A percentile compares a stretch with the other conserved stretches of the same genome.
Evolutionary conservation across 2,888 invertebrate genomes (phyloP).

Genomic region (Parelbella ahira): DNA sequence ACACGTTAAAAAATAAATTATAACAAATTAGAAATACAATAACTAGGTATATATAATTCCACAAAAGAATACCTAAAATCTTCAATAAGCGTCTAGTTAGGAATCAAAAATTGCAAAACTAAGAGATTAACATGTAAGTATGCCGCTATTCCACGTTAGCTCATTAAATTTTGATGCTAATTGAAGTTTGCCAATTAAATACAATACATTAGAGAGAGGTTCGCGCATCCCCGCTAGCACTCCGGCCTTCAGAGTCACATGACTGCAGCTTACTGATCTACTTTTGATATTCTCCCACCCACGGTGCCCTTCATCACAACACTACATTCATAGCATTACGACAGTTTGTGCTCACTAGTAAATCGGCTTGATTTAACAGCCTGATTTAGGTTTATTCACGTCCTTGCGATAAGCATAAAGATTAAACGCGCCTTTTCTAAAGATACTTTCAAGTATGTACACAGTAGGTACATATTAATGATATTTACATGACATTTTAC

Average conservation of each 20-base stretch:
- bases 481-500: too few species aligned
- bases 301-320: conserved; percentile 43
- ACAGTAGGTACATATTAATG: too few species aligned
- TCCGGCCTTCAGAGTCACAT: conserved; percentile 58
- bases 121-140: conserved; percentile 14
- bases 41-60: too few species aligned
- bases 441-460: too few species aligned
- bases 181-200: conserved; percentile 27
- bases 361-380: too few species aligned
- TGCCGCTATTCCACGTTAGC: conserved; percentile 1
- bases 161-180: conserved; percentile 12
- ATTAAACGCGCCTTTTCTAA: too few species aligned
- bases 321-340: conserved; percentile 31
- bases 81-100: too few species aligned
- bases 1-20: too few species aligned
- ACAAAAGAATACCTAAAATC: too few species aligned
- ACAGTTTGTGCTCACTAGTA: conserved; percentile 21
- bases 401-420: conserved; percentile 2
- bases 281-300: conserved; percentile 45
- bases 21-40: too few species aligned
- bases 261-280: conserved; percentile 58
- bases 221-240: conserved; percentile 28
- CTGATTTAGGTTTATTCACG: conserved; percentile 2
- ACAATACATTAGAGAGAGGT: conserved; percentile 31
- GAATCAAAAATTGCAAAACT: too few species aligned